Evolutionary conservation across 2,113 vertebrate species (phyloP), one percentile per base, ranked within the genome.

Genomic region (Hemibagrus wyckioides): DNA sequence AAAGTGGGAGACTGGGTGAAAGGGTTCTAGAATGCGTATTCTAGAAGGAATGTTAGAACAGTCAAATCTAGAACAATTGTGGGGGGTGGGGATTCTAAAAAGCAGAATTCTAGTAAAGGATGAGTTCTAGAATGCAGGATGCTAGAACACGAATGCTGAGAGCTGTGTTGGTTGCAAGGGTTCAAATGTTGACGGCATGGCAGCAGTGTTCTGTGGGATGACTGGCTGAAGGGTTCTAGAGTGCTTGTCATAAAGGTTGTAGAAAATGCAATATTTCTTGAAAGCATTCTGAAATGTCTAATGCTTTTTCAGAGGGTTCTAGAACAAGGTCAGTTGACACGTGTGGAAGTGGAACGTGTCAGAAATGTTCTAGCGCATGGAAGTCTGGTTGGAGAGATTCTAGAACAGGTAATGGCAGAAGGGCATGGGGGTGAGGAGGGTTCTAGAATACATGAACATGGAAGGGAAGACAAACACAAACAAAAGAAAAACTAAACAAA

Each of bases 401-500:
- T 50, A 50, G 44, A 50, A 50, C 44, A 6, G 7, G 44, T 7
- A 17, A 19, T 17, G 73, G 41, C 5, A 44, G 39, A 25, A 25
- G 19, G 21, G 19, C 69, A 9, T 17, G 50, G 25, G 17, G 2
- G 15, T 80, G 17, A 57, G 33, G 56, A 80, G 8, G n/a, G 77
- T 36, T 59, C 56, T 41, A 81, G 80, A 81, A 41, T 28, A 54
- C 54, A 28, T 61, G 13, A 33, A 14, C 10, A 4, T 39, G 30
- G 67, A 71, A 41, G 36, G 36, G 69, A 39, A 33, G 77, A 59
- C 86, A 84, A 9, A 86, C 36, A 36, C 65, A 41, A 81, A 77
- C 30, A 90, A 90, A 85, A 39, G 8, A 90, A 90, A 23, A 4
- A 81, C 63, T 86, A 88, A 83, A 86, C 86, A 93, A 90, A 65